Evolutionary conservation across 2,113 vertebrate species (phyloP), one percentile per base, ranked within the genome.

Genomic region (Thalassarche chlororhynchos): DNA sequence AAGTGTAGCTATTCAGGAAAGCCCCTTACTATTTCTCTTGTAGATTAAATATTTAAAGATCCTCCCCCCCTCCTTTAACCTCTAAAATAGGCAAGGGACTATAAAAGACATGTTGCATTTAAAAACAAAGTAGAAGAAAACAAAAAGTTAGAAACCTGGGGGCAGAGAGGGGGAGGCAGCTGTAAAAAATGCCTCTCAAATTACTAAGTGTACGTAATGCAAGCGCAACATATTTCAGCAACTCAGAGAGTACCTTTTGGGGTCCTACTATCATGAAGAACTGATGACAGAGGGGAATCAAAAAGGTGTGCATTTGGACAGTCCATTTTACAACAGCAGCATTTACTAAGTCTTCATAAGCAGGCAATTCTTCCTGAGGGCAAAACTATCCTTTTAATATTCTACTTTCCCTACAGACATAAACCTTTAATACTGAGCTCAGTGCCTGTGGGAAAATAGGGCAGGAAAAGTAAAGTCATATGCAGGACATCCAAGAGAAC

Each of bases 1-100:
- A 97, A 96, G 87, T 49, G 87, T 87, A 92, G 84, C 85, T 90
- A 61, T 90, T 92, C 74, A 96, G 95, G 72, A 75, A 65, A 75
- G 23, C 62, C 66, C 85, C 93, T 91, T 46, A 42, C 5, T 76
- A 68, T 84, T 91, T 91, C n/a, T 89, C 16, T n/a, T 80, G 72
- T 95, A 89, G 64, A 36, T 96, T 95, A 89, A 60, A 36, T 96
- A 97, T 93, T 93, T 96, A 95, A 93, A 95, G 91, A 78, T 87
- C 13, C 26, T 85, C 36, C 62, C 58, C 72, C n/a, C 34, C 6
- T 84, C 84, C 78, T 84, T 90, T 83, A 93, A 78, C n/a, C 21
- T 82, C 92, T 93, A 94, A 95, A 95, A 92, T 65, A 75, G 75
- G 72, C 21, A 74, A 94, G 58, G 51, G 83, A 92, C 82, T 95